phyloP scores from a whole-genome alignment of 2,113 vertebrate genomes.

The Catagonus wagneri region DNA sequence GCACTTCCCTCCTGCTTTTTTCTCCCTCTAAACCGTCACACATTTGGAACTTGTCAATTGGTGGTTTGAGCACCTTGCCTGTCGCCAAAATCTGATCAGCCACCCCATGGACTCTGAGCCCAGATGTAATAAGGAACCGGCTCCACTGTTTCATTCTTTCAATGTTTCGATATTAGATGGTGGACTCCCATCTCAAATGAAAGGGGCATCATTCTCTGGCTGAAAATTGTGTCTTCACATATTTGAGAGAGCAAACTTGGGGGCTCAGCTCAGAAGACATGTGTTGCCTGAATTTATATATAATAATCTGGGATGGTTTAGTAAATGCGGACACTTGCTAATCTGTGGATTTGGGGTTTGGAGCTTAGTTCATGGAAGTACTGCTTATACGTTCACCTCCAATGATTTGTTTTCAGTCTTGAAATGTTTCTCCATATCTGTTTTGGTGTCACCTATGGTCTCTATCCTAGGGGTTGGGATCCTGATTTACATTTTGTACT shows the following conservation, averaged over 20 bases:
- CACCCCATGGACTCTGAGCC: conserved; percentile 10
- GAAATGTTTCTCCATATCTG: conserved; percentile 68
- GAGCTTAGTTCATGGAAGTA: conserved; percentile 61
- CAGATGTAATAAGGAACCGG: conserved; percentile 82
- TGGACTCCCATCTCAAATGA: conserved; percentile 74
- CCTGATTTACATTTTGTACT: conserved; percentile 75
- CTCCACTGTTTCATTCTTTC: conserved; percentile 82
- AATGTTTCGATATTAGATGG: conserved; percentile 77
- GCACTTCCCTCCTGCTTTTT: conserved; percentile 30
- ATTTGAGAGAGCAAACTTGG: conserved; percentile 75
- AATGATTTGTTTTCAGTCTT: conserved; percentile 70
- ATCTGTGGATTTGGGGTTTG: conserved; percentile 45
- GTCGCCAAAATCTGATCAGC: conserved; percentile 83
- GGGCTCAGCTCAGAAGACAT: conserved; percentile 53
- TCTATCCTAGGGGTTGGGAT: conserved; percentile 69
- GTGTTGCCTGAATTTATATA: conserved; percentile 76
- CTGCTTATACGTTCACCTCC: conserved; percentile 67
- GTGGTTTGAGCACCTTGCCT: conserved; percentile 84
- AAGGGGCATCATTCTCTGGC: conserved; percentile 76
- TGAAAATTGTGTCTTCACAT: conserved; percentile 74
- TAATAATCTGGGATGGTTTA: conserved; percentile 64
- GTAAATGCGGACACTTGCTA: conserved; percentile 44
- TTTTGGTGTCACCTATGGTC: conserved; percentile 72
- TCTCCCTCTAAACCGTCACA: conserved; percentile 74
- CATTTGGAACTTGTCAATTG: conserved; percentile 82